Evolutionary conservation across 2,888 invertebrate genomes (phyloP), one percentile per base, ranked within the genome.

Genomic region (Bombylius major): DNA sequence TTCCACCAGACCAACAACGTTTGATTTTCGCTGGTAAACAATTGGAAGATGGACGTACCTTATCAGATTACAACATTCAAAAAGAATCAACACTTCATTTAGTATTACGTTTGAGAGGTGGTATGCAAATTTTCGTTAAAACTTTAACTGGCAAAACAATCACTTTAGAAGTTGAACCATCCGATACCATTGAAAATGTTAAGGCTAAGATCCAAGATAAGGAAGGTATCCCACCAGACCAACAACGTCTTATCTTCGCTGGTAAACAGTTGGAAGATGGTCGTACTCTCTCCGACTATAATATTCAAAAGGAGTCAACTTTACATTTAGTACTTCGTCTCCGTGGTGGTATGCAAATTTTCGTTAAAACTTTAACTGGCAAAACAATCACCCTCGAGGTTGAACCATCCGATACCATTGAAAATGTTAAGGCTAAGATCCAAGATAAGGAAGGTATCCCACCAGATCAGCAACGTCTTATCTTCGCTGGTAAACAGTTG

Each of bases 11-110:
- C 13, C 68, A 68, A 51, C 68, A 68, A 53, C 68, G 68, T 62
- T 49, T 68, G 32, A 68, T 68, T 50, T 68, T 68, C 7, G 68
- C 68, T 57, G 62, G 61, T 53, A 91, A 92, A 71, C 94, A 95
- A 76, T 72, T 95, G 65, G 93, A 94, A 74, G 94, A 94, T 80
- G 93, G 90, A 0, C 82, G 90, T 54, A 93, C 92, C 0, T 76
- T 95, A 23, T 88, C 88, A 0, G 93, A 95, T 69, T 93, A 93
- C 75, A 93, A 92, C 72, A 92, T 94, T 68, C 92, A 94, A 75
- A 92, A 93, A 75, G 89, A 91, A 75, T 89, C 89, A 0, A 91
- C 91, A 0, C 79, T 92, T n/a, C 91, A 92, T 70, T 76, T 92
- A 68, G 89, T 90, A 64, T 77, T 91, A 59, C 81, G 93, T 65